Evolutionary conservation across 2,113 vertebrate genomes (phyloP).

Genomic region (Pycnonotus jocosus): DNA sequence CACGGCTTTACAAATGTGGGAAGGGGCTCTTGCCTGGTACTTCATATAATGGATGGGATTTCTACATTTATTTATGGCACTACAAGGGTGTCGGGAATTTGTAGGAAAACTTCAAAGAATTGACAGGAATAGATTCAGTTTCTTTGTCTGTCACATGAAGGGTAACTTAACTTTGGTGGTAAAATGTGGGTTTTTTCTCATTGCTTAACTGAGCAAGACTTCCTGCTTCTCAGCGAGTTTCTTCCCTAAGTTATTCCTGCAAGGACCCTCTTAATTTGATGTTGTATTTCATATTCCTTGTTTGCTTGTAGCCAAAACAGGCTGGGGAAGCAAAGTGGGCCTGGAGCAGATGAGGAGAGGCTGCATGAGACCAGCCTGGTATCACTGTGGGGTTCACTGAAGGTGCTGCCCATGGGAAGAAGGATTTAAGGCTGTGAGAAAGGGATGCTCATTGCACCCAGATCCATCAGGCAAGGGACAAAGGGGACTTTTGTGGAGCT

Average conservation of each 20-base stretch:
- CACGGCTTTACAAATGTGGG: background rate
- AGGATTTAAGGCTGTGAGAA: background rate
- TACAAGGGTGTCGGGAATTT: background rate
- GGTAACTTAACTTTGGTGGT: background rate
- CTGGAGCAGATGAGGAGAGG: background rate
- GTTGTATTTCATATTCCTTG: background rate
- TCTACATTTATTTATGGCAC: background rate
- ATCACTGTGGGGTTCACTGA: rapidly evolving
- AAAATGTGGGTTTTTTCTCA: slow-evolving; percentile 1
- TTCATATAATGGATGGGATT: background rate
- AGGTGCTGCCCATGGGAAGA: background rate
- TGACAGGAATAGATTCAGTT: slow-evolving; percentile 17
- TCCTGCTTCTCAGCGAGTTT: background rate
- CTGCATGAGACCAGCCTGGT: background rate
- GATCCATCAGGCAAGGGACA: background rate
- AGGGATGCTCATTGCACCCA: background rate
- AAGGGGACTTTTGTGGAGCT: background rate
- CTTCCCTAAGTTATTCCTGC: background rate
- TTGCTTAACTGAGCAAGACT: background rate
- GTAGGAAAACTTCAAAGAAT: slow-evolving; percentile 37
- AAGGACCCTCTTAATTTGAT: background rate
- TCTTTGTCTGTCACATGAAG: slow-evolving; percentile 20
- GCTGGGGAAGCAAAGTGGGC: background rate
- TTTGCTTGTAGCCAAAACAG: background rate
- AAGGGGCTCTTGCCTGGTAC: background rate